Percentiles rank a stretch among this genome's conserved stretches.
phyloP scores from a whole-genome alignment of 2,113 vertebrate species.

The Anhinga anhinga region DNA sequence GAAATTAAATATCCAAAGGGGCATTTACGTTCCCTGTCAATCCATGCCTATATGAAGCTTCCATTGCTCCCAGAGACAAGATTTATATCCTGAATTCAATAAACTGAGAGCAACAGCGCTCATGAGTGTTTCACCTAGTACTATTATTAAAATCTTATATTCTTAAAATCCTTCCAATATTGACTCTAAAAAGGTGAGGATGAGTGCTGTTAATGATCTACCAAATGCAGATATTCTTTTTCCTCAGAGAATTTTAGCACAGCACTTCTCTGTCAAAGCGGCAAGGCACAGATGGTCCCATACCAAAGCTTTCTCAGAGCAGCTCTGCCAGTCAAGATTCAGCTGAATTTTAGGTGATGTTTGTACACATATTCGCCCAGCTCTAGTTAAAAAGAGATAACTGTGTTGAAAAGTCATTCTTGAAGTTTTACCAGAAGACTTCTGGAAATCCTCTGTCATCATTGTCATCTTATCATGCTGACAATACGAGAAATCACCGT shows the following conservation, averaged over 20 bases:
- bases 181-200: not conserved
- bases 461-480: not conserved
- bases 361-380: not conserved
- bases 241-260: not conserved
- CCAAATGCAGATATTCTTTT: not conserved
- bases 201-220: not conserved
- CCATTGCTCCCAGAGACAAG: not conserved
- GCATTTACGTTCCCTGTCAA: not conserved
- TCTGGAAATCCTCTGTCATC: not conserved
- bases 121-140: not conserved
- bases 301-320: not conserved
- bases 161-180: not conserved
- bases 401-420: not conserved
- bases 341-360: not conserved
- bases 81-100: not conserved
- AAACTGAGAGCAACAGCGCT: not conserved
- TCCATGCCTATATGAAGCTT: not conserved
- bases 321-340: not conserved
- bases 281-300: accelerated
- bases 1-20: not conserved
- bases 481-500: not conserved
- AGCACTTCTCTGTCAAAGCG: not conserved
- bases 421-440: not conserved
- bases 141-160: not conserved
- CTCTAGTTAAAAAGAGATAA: not conserved